phyloP scores from a whole-genome alignment of 1,140 invertebrate species.

The Charaxes varanes region DNA sequence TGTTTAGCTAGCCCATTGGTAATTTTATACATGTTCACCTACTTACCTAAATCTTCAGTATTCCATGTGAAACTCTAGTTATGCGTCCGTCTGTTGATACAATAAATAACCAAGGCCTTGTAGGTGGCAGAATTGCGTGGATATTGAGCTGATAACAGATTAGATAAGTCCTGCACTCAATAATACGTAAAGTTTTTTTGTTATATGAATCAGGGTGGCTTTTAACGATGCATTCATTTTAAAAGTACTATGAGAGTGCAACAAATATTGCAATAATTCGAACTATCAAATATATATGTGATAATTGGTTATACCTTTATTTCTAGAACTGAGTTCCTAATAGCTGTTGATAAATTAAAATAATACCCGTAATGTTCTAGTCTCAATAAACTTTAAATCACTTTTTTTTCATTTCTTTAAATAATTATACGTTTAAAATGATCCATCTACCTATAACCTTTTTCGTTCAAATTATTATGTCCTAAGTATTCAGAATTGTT shows the following conservation, averaged over 20 bases:
- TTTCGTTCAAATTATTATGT: too few species aligned
- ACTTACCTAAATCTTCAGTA: constrained; percentile 4
- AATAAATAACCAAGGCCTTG: constrained; percentile 29
- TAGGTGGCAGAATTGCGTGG: constrained; percentile 50
- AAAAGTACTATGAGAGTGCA: background rate
- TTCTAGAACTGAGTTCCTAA: too few species aligned
- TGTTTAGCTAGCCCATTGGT: constrained; percentile 23
- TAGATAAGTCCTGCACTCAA: constrained; percentile 59
- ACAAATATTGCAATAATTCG: too few species aligned
- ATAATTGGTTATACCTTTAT: too few species aligned
- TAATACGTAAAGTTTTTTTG: constrained; percentile 28
- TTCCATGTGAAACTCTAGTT: constrained; percentile 8
- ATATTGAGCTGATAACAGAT: constrained; percentile 66
- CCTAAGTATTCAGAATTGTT: too few species aligned
- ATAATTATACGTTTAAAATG: too few species aligned
- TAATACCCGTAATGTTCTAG: too few species aligned
- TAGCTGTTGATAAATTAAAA: too few species aligned
- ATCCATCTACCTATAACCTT: too few species aligned
- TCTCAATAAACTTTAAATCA: too few species aligned
- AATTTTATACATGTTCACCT: constrained; percentile 6
- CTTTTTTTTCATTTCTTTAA: too few species aligned
- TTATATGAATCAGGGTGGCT: constrained; percentile 11
- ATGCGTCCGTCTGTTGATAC: constrained; percentile 10
- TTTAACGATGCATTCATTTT: background rate
- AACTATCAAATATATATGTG: too few species aligned